These are phyloP conservation scores for Penaeus vannamei DNA, from an alignment of 1,140 invertebrate species.

Conservation along the genomic window DNA sequence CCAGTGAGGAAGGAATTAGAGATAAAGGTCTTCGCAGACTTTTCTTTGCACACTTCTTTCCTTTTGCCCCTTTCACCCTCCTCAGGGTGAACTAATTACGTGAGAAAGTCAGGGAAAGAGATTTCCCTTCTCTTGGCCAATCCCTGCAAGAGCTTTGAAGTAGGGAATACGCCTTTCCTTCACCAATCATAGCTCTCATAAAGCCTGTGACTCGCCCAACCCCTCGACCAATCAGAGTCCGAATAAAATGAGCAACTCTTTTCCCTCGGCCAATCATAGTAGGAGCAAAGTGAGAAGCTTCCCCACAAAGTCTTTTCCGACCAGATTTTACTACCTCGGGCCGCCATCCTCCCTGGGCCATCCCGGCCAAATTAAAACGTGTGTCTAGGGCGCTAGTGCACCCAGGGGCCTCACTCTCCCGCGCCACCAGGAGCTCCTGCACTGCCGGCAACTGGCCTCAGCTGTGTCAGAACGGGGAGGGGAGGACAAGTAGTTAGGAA, in stretches of 20 bases:
- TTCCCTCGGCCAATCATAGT: conserved; percentile 35
- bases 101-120: no score
- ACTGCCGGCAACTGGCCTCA: no score
- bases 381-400: conserved; percentile 38
- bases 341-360: conserved; percentile 36
- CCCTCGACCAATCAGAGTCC: conserved; percentile 23
- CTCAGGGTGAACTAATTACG: no score
- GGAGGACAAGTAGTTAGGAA: neutral
- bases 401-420: conserved; percentile 40
- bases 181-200: no score
- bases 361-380: conserved; percentile 54
- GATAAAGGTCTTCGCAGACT: no score
- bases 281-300: conserved; percentile 25
- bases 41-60: no score
- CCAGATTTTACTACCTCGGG: conserved; percentile 41
- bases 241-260: neutral
- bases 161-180: no score
- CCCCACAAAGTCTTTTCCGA: conserved; percentile 28
- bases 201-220: no score
- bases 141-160: no score
- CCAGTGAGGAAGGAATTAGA: no score
- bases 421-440: conserved; percentile 13
- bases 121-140: no score
- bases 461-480: neutral
- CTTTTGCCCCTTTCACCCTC: no score